phyloP scores from a whole-genome alignment of 2,113 vertebrate species.

The Macrotis lagotis region DNA sequence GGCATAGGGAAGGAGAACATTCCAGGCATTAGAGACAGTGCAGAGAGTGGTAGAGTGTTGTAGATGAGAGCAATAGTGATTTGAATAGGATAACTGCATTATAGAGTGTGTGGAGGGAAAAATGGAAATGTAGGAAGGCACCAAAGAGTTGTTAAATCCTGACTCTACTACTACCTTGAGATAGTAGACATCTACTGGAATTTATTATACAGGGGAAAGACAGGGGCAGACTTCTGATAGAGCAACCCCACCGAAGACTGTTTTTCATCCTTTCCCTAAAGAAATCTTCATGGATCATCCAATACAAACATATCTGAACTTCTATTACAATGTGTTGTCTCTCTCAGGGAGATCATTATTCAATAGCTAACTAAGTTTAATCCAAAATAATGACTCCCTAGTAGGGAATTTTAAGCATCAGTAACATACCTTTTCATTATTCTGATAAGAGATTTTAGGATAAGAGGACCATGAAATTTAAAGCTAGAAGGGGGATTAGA shows the following conservation, averaged over 20 bases:
- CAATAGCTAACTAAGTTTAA: background rate
- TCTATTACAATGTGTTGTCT: background rate
- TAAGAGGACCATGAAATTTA: background rate
- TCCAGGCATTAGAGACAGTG: background rate
- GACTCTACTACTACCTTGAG: no score
- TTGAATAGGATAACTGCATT: background rate
- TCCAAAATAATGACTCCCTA: background rate
- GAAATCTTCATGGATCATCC: background rate
- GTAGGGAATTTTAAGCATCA: background rate
- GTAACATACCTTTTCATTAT: background rate
- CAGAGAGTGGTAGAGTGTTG: background rate
- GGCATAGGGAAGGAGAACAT: background rate
- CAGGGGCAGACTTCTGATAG: background rate
- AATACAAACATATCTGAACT: background rate
- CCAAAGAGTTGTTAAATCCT: no score
- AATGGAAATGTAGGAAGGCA: background rate
- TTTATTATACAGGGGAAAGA: background rate
- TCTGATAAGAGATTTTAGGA: background rate
- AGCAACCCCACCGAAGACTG: background rate
- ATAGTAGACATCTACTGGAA: background rate
- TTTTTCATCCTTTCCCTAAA: background rate
- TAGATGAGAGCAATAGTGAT: background rate
- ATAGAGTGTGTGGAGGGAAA: background rate
- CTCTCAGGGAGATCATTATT: background rate
- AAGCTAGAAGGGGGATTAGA: background rate